Percentiles rank a stretch among this genome's conserved stretches.
Evolutionary conservation across 1,140 invertebrate species (phyloP).

Genomic region (Globodera ellingtonae): DNA sequence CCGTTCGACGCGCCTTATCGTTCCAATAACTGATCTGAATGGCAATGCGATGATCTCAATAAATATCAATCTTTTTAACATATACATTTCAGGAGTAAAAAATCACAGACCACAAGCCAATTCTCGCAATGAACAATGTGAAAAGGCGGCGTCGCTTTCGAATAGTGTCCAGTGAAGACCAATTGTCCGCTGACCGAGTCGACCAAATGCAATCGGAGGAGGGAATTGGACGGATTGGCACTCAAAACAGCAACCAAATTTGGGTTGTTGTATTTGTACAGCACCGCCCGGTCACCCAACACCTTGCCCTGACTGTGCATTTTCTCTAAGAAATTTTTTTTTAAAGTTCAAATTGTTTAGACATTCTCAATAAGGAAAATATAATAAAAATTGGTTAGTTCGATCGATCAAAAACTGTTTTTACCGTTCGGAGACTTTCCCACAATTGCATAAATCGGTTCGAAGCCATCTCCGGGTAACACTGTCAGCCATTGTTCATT

Average conservation of each 20-base stretch:
- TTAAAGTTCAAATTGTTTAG: neutral
- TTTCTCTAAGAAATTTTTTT: constrained; percentile 71
- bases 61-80: no score
- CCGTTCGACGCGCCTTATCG: constrained; percentile 85
- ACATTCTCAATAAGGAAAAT: no score
- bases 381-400: no score
- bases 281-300: constrained; percentile 87
- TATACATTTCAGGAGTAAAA: no score
- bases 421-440: constrained; percentile 53
- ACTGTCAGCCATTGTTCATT: constrained; percentile 9
- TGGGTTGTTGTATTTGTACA: constrained; percentile 98
- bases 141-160: constrained; percentile 76
- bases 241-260: constrained; percentile 85
- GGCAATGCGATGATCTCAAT: neutral
- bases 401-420: constrained; percentile 2
- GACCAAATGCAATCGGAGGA: constrained; percentile 75
- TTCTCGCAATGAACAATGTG: constrained; percentile 94
- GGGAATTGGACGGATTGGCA: constrained; percentile 77
- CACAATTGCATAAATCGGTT: constrained; percentile 51
- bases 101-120: constrained; percentile 77
- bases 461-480: constrained; percentile 33
- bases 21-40: constrained; percentile 84
- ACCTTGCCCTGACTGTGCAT: constrained; percentile 94
- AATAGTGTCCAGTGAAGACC: constrained; percentile 68
- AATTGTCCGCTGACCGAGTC: constrained; percentile 83